A percentile compares a stretch with the other conserved stretches of the same genome.
Conservation (phyloP, 1,140 invertebrate species). For the Platyscapa corneri region DNA sequence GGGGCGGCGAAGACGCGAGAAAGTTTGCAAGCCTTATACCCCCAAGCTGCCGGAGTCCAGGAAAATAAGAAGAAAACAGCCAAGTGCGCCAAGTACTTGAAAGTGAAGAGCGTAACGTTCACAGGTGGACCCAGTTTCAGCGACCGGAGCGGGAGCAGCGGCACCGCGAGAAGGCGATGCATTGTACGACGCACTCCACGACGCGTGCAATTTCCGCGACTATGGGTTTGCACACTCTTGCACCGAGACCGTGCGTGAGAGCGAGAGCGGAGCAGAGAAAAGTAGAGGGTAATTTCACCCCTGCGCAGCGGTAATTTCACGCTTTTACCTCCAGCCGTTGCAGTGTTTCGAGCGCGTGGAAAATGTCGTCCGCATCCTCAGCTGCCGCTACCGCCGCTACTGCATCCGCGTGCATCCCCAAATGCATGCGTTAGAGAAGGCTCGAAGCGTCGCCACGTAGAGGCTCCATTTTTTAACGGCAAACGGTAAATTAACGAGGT, state of each 20-base stretch:
- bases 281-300: constrained; percentile 60
- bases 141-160: not conserved
- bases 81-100: not conserved
- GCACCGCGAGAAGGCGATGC: not conserved
- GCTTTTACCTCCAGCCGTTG: constrained; percentile 66
- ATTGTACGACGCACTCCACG: not conserved
- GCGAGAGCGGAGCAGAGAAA: constrained; percentile 1
- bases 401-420: not conserved
- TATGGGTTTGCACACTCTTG: not conserved
- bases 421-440: not conserved
- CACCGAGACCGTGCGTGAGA: not conserved
- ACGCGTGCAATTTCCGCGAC: constrained; percentile 47
- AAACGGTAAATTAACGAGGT: constrained; percentile 41
- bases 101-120: not conserved
- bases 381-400: not conserved
- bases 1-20: too few species aligned
- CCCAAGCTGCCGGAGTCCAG: too few species aligned
- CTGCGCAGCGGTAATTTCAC: constrained; percentile 67
- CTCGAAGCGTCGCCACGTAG: not conserved
- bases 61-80: not conserved
- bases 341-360: constrained; percentile 52
- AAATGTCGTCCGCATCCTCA: constrained; percentile 61
- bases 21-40: too few species aligned
- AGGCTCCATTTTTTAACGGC: constrained; percentile 28
- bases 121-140: not conserved